These are phyloP conservation scores for Centropus unirufus DNA, from an alignment of 2,113 vertebrate species.

Conservation along the genomic window DNA sequence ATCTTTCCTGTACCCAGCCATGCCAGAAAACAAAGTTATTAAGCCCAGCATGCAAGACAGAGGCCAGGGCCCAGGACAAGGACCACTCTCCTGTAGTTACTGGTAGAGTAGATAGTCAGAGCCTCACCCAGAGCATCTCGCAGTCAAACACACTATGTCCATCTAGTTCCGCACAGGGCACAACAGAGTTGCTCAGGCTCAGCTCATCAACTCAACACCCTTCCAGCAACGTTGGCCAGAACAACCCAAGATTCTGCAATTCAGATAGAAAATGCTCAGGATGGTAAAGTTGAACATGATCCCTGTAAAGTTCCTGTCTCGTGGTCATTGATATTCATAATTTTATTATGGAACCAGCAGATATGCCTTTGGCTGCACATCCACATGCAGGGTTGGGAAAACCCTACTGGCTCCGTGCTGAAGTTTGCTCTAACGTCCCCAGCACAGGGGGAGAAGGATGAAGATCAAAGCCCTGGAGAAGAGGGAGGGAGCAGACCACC, in stretches of 20 bases:
- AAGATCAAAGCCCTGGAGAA: not conserved
- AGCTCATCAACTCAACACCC: not conserved
- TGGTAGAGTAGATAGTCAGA: not conserved
- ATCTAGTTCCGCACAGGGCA: not conserved
- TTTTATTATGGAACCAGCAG: not conserved
- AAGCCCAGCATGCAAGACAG: not conserved
- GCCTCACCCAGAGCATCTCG: not conserved
- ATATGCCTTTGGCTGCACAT: accelerated
- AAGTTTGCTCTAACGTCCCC: not conserved
- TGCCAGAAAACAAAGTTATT: not conserved
- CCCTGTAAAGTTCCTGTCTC: not conserved
- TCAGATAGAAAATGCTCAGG: not conserved
- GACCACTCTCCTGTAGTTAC: not conserved
- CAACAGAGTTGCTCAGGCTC: not conserved
- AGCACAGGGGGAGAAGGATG: not conserved
- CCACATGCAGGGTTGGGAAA: not conserved
- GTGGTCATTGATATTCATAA: not conserved
- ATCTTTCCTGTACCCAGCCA: not conserved
- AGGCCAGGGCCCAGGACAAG: too few relatives aligned
- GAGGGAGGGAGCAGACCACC: not conserved
- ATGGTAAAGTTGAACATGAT: accelerated
- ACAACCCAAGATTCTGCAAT: not conserved
- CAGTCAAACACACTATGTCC: not conserved
- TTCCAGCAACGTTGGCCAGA: not conserved
- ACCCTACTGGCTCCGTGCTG: not conserved